Evolutionary conservation across 1,140 invertebrate genomes (phyloP).

Genomic region (Ericerus pela): DNA sequence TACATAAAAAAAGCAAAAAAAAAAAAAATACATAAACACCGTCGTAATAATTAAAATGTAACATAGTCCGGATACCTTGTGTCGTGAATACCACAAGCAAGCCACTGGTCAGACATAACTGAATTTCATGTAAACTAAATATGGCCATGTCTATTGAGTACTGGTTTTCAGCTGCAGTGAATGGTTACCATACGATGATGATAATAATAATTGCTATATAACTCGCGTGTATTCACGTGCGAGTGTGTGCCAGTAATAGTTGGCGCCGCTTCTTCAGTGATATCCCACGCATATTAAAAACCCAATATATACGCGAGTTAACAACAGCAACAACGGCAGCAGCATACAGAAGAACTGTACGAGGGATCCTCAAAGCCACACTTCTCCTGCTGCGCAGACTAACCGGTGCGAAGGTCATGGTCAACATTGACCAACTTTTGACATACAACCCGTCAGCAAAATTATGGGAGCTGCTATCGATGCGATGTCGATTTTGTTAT

Average conservation of each 20-base stretch:
- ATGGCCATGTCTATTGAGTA: constrained; percentile 12
- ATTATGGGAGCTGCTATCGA: too few relatives aligned
- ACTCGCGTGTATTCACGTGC: not conserved
- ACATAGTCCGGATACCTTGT: constrained; percentile 10
- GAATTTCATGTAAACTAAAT: constrained; percentile 1
- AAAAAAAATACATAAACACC: too few relatives aligned
- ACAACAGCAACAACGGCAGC: too few relatives aligned
- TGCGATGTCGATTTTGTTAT: too few relatives aligned
- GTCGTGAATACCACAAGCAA: constrained; percentile 5
- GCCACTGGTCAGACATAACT: not conserved
- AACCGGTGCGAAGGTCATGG: too few relatives aligned
- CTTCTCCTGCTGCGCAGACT: not conserved
- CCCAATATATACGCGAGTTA: not conserved
- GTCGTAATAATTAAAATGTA: constrained; percentile 9
- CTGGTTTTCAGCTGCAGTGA: too few relatives aligned
- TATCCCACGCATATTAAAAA: constrained; percentile 12
- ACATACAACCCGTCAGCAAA: too few relatives aligned
- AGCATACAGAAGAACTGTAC: too few relatives aligned
- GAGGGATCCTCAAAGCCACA: not conserved
- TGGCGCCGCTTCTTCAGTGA: constrained; percentile 4
- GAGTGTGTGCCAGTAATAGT: not conserved
- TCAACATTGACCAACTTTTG: too few relatives aligned
- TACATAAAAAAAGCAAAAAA: too few relatives aligned
- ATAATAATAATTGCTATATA: too few relatives aligned
- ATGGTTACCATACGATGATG: not conserved